Base-by-base conservation (phyloP, 2,797 vertebrate species). In the Ambastaia sidthimunki region DNA sequence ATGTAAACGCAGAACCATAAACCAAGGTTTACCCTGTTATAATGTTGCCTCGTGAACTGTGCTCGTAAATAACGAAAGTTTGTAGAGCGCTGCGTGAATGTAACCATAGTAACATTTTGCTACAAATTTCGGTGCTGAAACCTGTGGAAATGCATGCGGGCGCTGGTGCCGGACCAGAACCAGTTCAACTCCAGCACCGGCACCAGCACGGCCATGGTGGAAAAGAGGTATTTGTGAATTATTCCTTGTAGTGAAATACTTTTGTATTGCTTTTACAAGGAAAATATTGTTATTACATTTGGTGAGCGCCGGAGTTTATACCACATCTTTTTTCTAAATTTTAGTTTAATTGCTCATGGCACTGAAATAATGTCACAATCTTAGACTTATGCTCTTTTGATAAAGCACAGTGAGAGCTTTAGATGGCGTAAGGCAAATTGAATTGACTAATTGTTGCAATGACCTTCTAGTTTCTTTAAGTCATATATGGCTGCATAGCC, bases 331-430 rank as follows among this genome's bases (percentile, higher is more conserved):
- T 57, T 25, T 60, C 55, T 47, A 62, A 48, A 15, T 34, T 50
- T 60, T 50, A 1, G 4, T 23, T 25, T 52, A 54, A 66, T 65
- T 75, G 73, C 60, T 65, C 19, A 10, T 41, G 47, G 60, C 28
- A 37, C n/a, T 75, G 47, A 75, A 75, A 54, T 37, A 16, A 44
- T 23, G 47, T 75, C 60, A 65, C 19, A 75, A 65, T 75, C 47
- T 54, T 52, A n/a, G 52, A 75, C 21, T 54, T 23, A 54, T 54
- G 13, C 34, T 5, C 7, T n/a, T 52, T 75, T 74, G 60, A 65
- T 65, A 37, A 28, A 50, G n/a, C 47, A 48, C 47, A 12, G 6
- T 48, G 47, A 48, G 34, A 48, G 1, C 47, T 48, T 48, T 48
- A 37, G 34, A 37, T 37, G 6, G 21, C 57, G 62, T 28, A 47